A percentile compares a stretch with the other conserved stretches of the same genome.
Evolutionary conservation across 1,140 invertebrate genomes (phyloP).

Genomic region (Holotrichia oblita): DNA sequence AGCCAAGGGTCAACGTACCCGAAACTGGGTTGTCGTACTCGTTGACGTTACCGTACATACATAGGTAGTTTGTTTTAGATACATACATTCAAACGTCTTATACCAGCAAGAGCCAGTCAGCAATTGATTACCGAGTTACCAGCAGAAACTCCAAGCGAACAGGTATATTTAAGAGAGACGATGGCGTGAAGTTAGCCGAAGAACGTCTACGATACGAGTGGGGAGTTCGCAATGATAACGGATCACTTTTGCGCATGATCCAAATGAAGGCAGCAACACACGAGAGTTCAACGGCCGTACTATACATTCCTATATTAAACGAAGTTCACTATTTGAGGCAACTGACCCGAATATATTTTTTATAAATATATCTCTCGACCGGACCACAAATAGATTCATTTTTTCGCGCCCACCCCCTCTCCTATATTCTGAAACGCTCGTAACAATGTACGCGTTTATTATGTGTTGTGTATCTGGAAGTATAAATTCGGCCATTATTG

Average conservation of each 20-base stretch:
- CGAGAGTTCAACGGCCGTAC: constrained; percentile 48
- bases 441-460: not conserved
- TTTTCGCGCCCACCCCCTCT: constrained; percentile 35
- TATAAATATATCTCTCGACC: constrained; percentile 43
- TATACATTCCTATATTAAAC: constrained; percentile 46
- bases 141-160: not conserved
- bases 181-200: constrained; percentile 42
- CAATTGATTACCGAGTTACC: not conserved
- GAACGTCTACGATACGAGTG: not conserved
- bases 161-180: constrained; percentile 3
- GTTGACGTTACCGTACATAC: not conserved
- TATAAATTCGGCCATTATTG: not conserved
- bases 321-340: constrained; percentile 51
- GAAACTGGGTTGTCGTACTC: constrained; percentile 54
- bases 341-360: constrained; percentile 47
- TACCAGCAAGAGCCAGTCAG: not conserved
- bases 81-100: not conserved
- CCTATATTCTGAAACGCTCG: not conserved
- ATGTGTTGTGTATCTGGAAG: not conserved
- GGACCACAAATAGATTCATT: constrained; percentile 41
- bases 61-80: not conserved
- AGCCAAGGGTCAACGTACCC: constrained; percentile 49
- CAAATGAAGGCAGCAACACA: constrained; percentile 16
- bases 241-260: constrained; percentile 50
- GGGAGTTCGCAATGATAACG: constrained; percentile 47